Evolutionary conservation across 2,888 invertebrate genomes (phyloP).

Genomic region (Apotomis capreana): DNA sequence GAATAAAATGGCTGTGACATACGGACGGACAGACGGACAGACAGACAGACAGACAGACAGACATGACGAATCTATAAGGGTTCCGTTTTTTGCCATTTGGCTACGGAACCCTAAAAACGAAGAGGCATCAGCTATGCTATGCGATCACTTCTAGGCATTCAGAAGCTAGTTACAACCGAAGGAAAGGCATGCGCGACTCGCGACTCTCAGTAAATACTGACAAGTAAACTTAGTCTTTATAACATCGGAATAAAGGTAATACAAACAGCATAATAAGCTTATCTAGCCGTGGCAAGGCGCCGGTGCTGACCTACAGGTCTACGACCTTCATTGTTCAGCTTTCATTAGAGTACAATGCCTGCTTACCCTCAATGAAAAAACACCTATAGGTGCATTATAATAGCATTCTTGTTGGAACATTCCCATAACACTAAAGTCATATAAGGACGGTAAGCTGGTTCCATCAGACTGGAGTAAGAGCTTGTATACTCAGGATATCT

Average conservation of each 20-base stretch:
- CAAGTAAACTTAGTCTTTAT: slow-evolving; percentile 44
- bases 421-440: slow-evolving; percentile 1
- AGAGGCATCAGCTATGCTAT: slow-evolving; percentile 26
- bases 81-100: too few relatives aligned
- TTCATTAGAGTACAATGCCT: slow-evolving; percentile 73
- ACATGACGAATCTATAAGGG: too few relatives aligned
- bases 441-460: background rate
- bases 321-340: slow-evolving; percentile 78
- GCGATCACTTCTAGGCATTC: slow-evolving; percentile 36
- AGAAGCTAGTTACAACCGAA: slow-evolving; percentile 23
- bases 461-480: too few relatives aligned
- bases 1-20: too few relatives aligned
- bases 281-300: slow-evolving; percentile 57
- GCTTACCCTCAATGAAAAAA: slow-evolving; percentile 50
- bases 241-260: slow-evolving; percentile 48
- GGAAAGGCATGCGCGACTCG: slow-evolving; percentile 26
- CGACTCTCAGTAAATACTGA: background rate
- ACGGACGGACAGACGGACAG: too few relatives aligned
- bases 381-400: slow-evolving; percentile 42
- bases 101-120: too few relatives aligned
- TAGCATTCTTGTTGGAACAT: slow-evolving; percentile 36
- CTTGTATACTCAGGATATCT: too few relatives aligned
- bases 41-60: too few relatives aligned
- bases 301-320: slow-evolving; percentile 72
- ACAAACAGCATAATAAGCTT: slow-evolving; percentile 45